Percentiles rank a stretch among this genome's conserved stretches.
Evolutionary conservation across 2,888 invertebrate species (phyloP).

Genomic region (Drosophila lutescens): DNA sequence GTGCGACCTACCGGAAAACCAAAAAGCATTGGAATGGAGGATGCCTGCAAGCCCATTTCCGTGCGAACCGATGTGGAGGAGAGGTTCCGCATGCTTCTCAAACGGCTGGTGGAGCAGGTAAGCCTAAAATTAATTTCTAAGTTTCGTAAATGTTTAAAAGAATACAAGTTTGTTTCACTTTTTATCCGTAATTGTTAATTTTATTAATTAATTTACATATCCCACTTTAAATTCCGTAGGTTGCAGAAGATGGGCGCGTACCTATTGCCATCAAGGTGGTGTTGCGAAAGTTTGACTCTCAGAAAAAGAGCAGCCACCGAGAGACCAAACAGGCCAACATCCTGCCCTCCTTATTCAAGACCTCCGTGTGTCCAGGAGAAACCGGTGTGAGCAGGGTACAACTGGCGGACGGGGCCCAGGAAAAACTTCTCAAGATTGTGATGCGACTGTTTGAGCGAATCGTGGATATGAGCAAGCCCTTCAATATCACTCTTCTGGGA

Average conservation of each 20-base stretch:
- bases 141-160: too few relatives aligned
- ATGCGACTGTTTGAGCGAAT: conserved; percentile 91
- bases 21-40: conserved; percentile 92
- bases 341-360: conserved; percentile 87
- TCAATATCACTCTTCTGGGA: conserved; percentile 92
- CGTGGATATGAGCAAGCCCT: conserved; percentile 89
- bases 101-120: conserved; percentile 89
- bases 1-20: conserved; percentile 91
- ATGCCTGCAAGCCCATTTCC: conserved; percentile 90
- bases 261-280: conserved; percentile 91
- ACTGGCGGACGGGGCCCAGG: conserved; percentile 86
- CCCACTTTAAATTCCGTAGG: conserved; percentile 49
- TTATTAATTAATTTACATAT: neutral
- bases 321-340: conserved; percentile 91
- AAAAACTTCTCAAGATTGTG: conserved; percentile 88
- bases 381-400: conserved; percentile 84
- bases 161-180: too few relatives aligned
- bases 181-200: neutral
- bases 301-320: conserved; percentile 88
- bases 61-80: conserved; percentile 90
- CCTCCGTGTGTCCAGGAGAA: conserved; percentile 67
- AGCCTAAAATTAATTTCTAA: neutral
- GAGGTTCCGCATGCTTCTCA: conserved; percentile 88
- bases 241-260: conserved; percentile 90
- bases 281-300: conserved; percentile 89